Evolutionary conservation across 2,113 vertebrate genomes (phyloP).

Genomic region (Calonectris borealis): DNA sequence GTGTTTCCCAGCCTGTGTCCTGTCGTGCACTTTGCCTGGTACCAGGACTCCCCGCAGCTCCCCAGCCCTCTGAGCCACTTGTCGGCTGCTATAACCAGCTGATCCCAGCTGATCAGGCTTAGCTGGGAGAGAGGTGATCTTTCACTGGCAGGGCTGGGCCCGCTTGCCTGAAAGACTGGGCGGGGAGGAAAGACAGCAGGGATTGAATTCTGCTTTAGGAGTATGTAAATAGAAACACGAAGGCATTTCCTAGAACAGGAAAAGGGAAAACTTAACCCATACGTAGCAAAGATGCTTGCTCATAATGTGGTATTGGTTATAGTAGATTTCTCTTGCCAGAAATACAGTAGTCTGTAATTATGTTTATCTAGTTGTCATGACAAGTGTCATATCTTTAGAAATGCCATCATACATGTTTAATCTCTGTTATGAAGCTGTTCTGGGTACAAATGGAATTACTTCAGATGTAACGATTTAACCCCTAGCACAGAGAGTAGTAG

Average conservation of each 20-base stretch:
- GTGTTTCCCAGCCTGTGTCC: background rate
- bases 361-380: background rate
- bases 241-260: background rate
- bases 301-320: background rate
- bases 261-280: background rate
- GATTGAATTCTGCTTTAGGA: background rate
- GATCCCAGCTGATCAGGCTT: conserved; percentile 40
- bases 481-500: background rate
- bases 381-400: background rate
- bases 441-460: background rate
- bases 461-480: background rate
- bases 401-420: background rate
- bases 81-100: background rate
- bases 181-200: background rate
- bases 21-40: background rate
- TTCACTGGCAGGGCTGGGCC: background rate
- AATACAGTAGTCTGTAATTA: background rate
- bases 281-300: background rate
- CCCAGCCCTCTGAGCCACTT: background rate
- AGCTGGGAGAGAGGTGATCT: background rate
- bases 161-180: background rate
- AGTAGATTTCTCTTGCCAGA: background rate
- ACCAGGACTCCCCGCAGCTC: background rate
- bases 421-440: background rate
- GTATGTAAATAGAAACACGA: background rate